Conservation (phyloP, 1,140 invertebrate genomes). For the Papilio polyxenes region DNA sequence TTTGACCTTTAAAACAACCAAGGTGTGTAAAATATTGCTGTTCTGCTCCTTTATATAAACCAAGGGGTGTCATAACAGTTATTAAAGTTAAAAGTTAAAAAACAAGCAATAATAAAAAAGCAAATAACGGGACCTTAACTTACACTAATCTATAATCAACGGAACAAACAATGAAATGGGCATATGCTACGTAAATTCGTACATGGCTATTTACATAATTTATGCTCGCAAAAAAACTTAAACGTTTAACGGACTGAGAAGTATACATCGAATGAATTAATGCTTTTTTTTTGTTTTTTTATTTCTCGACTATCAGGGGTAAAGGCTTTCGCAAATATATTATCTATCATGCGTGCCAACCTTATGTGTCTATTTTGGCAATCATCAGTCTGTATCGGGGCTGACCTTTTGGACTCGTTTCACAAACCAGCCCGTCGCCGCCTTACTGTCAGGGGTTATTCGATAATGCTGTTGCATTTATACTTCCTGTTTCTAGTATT, state of each 20-base stretch:
- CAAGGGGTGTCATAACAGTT: slow-evolving; percentile 4
- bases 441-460: slow-evolving; percentile 30
- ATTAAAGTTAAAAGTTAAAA: not conserved
- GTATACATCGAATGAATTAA: too few relatives aligned
- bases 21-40: slow-evolving; percentile 22
- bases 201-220: not conserved
- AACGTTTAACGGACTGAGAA: not conserved
- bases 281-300: too few relatives aligned
- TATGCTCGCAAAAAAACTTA: not conserved
- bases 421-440: slow-evolving; percentile 47
- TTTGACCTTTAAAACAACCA: slow-evolving; percentile 29
- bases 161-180: not conserved
- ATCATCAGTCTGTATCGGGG: slow-evolving; percentile 56
- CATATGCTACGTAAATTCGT: not conserved
- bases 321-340: too few relatives aligned
- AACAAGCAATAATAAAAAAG: too few relatives aligned
- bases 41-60: not conserved
- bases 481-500: slow-evolving; percentile 8
- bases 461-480: slow-evolving; percentile 28
- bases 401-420: slow-evolving; percentile 57
- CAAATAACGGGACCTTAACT: too few relatives aligned
- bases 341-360: not conserved
- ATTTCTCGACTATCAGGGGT: too few relatives aligned
- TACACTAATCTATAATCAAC: too few relatives aligned
- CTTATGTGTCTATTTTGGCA: slow-evolving; percentile 51